Base-by-base conservation (phyloP, 2,888 invertebrate species). In the Blomia tropicalis region DNA sequence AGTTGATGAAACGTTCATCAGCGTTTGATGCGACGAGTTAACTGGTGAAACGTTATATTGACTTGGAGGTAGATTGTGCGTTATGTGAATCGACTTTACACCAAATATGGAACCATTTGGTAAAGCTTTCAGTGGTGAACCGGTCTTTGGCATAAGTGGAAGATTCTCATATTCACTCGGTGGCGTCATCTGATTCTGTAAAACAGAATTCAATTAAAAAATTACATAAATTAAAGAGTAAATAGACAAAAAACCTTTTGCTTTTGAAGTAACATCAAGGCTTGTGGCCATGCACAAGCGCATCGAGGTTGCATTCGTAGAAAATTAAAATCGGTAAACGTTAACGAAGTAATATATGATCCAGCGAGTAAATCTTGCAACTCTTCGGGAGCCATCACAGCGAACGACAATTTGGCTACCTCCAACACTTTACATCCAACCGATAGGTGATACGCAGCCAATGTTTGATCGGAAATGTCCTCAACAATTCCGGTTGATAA, bases 61-160 rank as follows among this genome's bases (percentile, higher is more conserved):
- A 17, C 7, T 7, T 47, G 7, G 51, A 47, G 51, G 51, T 36
- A 32, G 29, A 31, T 23, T 54, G 2, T 56, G 56, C 11, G 56
- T 56, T 14, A 56, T 56, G 29, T 56, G 56, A 56, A 56, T 56
- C 31, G 56, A 19, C 23, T 56, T 56, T 30, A 56, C 56, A 2
- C 56, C 56, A n/a, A n/a, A n/a, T 29, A 30, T 14, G n/a, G 22
- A n/a, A 47, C 22, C 51, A n/a, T 56, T 56, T 5, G 2, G 31
- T 2, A 2, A 2, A 56, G 56, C 11, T 17, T 56, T 2, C 27
- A 31, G 11, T 27, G 30, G 25, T 11, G 2, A 3, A 22, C 2
- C 2, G 56, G 2, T 32, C 27, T 27, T 27, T 36, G 56, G 56
- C 29, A 30, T 25, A 30, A 27, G 25, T 31, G 56, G 25, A 2